Percentiles rank a stretch among this genome's conserved stretches.
Conservation (phyloP, 2,797 vertebrate species). For the Austrolebias charrua region DNA sequence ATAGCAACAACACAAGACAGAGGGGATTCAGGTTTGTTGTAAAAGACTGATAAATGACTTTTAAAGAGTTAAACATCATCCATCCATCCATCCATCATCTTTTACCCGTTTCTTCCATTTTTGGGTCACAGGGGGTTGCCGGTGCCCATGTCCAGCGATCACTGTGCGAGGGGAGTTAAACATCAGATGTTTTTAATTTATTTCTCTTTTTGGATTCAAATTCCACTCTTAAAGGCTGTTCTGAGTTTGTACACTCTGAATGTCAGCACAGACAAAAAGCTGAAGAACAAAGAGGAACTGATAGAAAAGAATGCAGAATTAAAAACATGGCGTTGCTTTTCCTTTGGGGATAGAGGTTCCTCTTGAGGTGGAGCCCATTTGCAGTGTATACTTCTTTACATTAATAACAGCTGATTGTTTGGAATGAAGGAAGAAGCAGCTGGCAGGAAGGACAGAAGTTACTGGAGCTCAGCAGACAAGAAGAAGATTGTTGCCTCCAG, state of each 20-base stretch:
- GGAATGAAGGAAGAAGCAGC: slow-evolving; percentile 5
- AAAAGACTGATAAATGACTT: too few species aligned
- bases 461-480: background rate
- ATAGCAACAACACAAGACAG: too few species aligned
- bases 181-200: too few species aligned
- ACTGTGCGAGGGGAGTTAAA: too few species aligned
- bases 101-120: too few species aligned
- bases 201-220: too few species aligned
- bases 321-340: slow-evolving; percentile 3
- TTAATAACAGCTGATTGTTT: slow-evolving; percentile 6
- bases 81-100: too few species aligned
- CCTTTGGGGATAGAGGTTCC: background rate
- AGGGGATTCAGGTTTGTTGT: too few species aligned
- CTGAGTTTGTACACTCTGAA: background rate
- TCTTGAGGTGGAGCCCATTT: background rate
- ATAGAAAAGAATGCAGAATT: background rate
- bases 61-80: too few species aligned
- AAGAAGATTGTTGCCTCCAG: background rate
- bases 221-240: background rate
- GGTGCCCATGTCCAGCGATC: too few species aligned
- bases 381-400: slow-evolving; percentile 4
- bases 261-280: background rate
- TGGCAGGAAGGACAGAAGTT: background rate
- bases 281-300: background rate
- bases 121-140: too few species aligned